phyloP scores from a whole-genome alignment of 2,888 invertebrate species.

The Campoplex capitator region DNA sequence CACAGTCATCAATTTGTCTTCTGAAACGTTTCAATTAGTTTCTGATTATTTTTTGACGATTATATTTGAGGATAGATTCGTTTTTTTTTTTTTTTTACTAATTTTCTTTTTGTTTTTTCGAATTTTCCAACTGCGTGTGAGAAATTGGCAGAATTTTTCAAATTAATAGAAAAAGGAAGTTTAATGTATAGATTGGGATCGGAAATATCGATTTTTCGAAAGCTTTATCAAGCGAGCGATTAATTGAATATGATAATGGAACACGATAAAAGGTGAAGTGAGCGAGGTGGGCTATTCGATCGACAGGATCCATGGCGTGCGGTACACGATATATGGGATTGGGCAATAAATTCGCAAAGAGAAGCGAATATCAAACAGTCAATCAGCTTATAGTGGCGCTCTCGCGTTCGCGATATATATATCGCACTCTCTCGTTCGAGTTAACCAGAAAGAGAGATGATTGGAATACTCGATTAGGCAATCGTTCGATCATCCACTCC shows the following conservation, averaged over 20 bases:
- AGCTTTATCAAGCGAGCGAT: slow-evolving; percentile 31
- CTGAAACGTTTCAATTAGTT: background rate
- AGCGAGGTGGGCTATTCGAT: background rate
- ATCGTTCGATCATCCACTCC: slow-evolving; percentile 61
- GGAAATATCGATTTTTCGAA: slow-evolving; percentile 53
- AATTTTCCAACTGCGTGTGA: background rate
- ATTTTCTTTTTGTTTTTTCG: background rate
- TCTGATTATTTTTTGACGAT: background rate
- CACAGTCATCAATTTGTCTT: slow-evolving; percentile 14
- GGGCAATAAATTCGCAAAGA: slow-evolving; percentile 65
- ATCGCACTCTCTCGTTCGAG: slow-evolving; percentile 43
- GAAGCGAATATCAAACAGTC: slow-evolving; percentile 65
- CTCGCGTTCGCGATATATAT: background rate
- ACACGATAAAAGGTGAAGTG: slow-evolving; percentile 31
- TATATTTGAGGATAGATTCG: too few relatives aligned
- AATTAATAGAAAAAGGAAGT: background rate
- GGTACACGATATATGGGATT: slow-evolving; percentile 48
- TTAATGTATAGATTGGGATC: slow-evolving; percentile 2
- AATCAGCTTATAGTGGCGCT: slow-evolving; percentile 54
- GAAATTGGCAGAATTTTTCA: background rate
- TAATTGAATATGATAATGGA: slow-evolving; percentile 64
- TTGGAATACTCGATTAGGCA: slow-evolving; percentile 60
- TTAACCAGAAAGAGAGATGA: slow-evolving; percentile 21
- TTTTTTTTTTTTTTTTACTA: too few relatives aligned
- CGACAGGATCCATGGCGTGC: background rate